Conservation (phyloP, 2,113 vertebrate species). For the Oreamnos americanus region DNA sequence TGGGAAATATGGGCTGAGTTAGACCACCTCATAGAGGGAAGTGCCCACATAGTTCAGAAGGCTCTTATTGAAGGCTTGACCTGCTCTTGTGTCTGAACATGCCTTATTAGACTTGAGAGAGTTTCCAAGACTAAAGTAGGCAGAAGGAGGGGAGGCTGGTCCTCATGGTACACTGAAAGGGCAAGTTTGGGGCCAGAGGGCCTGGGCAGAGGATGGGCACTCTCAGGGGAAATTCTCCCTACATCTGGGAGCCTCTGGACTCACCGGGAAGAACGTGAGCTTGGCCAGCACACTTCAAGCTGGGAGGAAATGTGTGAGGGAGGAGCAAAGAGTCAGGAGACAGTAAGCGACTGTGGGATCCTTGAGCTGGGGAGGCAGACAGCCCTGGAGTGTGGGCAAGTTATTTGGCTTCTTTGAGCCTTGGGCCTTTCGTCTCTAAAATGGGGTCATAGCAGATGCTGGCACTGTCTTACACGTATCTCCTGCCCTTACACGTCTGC, state of each 20-base stretch:
- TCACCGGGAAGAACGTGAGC: background rate
- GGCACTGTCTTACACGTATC: fast-evolving
- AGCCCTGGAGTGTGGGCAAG: background rate
- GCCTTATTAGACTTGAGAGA: background rate
- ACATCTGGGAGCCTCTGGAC: background rate
- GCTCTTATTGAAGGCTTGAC: background rate
- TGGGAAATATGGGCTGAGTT: background rate
- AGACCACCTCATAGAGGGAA: background rate
- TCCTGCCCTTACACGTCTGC: background rate
- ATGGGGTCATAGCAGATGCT: background rate
- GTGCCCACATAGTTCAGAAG: background rate
- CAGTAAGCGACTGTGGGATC: background rate
- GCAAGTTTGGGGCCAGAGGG: background rate
- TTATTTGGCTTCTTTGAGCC: background rate
- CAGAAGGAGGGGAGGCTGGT: background rate
- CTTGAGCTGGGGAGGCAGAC: background rate
- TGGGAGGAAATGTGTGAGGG: background rate
- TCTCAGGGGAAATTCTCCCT: background rate
- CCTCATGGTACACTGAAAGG: background rate
- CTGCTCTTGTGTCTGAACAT: background rate
- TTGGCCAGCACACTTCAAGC: background rate
- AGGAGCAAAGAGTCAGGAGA: too few relatives aligned
- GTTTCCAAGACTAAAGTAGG: background rate
- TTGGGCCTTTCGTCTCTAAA: background rate
- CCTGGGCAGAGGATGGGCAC: background rate